Conservation (phyloP, 2,888 invertebrate genomes). For the Folsomia manolachei region DNA sequence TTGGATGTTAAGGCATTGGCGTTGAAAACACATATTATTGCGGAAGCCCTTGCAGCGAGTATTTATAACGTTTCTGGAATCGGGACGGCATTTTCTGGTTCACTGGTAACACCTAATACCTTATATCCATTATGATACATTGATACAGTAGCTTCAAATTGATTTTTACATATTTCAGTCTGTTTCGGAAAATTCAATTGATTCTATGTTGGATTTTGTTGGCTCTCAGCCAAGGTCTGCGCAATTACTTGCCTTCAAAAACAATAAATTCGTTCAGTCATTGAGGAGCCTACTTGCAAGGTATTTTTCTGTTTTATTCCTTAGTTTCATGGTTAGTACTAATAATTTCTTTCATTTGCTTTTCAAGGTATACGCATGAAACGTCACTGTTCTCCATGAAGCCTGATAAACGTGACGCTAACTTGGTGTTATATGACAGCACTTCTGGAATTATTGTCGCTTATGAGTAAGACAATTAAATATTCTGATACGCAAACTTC, state of each 20-base stretch:
- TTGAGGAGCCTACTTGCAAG: conserved; percentile 68
- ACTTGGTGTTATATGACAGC: conserved; percentile 84
- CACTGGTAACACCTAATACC: conserved; percentile 62
- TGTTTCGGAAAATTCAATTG: conserved; percentile 69
- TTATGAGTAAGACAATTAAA: conserved; percentile 67
- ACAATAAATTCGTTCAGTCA: conserved; percentile 66
- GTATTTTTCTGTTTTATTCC: conserved; percentile 43
- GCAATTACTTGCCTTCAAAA: conserved; percentile 66
- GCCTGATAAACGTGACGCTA: conserved; percentile 85
- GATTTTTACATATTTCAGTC: conserved; percentile 59
- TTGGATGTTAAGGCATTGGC: conserved; percentile 62
- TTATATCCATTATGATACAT: conserved; percentile 12
- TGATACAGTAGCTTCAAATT: not conserved
- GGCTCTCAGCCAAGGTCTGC: conserved; percentile 72
- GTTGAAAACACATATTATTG: conserved; percentile 70
- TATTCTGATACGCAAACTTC: conserved; percentile 30
- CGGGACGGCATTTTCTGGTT: conserved; percentile 67
- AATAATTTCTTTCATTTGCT: not conserved
- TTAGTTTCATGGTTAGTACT: not conserved
- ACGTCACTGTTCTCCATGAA: conserved; percentile 59
- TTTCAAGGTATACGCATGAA: conserved; percentile 44
- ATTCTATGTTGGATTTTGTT: conserved; percentile 72
- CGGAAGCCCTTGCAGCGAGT: conserved; percentile 78
- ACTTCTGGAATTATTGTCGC: conserved; percentile 76
- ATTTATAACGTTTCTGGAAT: conserved; percentile 69